phyloP scores from a whole-genome alignment of 2,113 vertebrate genomes.

The Carassius gibelio region DNA sequence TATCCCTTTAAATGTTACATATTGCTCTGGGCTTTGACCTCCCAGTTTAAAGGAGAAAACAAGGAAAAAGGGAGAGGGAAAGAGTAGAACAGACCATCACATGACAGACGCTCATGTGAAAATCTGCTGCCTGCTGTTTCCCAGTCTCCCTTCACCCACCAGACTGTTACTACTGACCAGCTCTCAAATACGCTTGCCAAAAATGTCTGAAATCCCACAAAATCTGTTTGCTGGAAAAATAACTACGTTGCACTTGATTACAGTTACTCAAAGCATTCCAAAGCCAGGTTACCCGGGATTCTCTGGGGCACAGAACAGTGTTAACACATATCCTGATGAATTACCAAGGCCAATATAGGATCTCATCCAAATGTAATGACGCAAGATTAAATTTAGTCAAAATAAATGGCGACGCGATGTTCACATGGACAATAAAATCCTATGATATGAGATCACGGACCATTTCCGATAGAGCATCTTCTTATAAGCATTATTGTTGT shows the following conservation, averaged over 20 bases:
- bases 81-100: conserved; percentile 61
- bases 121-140: conserved; percentile 66
- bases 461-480: not conserved
- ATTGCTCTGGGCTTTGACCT: not conserved
- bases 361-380: conserved; percentile 51
- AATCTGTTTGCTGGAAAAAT: not conserved
- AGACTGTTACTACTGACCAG: not conserved
- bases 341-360: not conserved
- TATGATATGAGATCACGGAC: not conserved
- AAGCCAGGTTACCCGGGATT: not conserved
- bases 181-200: conserved; percentile 20
- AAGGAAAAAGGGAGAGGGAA: not conserved
- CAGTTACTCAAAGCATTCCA: conserved; percentile 3
- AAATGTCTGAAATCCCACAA: conserved; percentile 21
- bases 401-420: conserved; percentile 47
- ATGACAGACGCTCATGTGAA: conserved; percentile 78
- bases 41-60: conserved; percentile 15
- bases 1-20: conserved; percentile 16
- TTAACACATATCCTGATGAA: not conserved
- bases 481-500: not conserved
- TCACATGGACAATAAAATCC: conserved; percentile 23
- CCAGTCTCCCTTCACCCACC: conserved; percentile 16
- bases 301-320: not conserved
- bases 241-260: not conserved
- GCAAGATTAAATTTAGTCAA: conserved; percentile 56